phyloP scores from a whole-genome alignment of 2,113 vertebrate genomes.

The Lates calcarifer region DNA sequence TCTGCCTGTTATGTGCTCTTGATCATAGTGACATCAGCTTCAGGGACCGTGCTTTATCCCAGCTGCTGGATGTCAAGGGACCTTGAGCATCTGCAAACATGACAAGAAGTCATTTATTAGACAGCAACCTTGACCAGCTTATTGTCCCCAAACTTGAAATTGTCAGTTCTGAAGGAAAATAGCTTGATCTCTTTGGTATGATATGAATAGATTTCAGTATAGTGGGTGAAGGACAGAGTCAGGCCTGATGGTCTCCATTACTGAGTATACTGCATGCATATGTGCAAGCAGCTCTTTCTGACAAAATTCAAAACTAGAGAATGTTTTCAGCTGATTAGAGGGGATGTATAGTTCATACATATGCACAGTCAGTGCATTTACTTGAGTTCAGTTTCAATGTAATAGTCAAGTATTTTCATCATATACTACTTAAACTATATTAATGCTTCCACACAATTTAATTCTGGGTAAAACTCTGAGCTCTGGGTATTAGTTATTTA shows the following conservation, averaged over 20 bases:
- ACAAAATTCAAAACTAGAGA: slow-evolving; percentile 17
- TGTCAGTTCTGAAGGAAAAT: slow-evolving; percentile 56
- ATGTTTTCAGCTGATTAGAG: background rate
- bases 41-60: slow-evolving; percentile 37
- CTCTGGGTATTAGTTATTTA: background rate
- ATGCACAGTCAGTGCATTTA: no score
- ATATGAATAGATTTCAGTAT: slow-evolving; percentile 53
- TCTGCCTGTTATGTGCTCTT: slow-evolving; percentile 54
- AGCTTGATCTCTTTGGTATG: slow-evolving; percentile 49
- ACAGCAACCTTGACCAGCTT: slow-evolving; percentile 76
- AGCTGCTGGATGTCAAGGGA: slow-evolving; percentile 62
- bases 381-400: background rate
- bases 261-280: background rate
- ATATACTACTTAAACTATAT: background rate
- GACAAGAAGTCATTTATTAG: slow-evolving; percentile 80
- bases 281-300: slow-evolving; percentile 5
- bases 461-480: background rate
- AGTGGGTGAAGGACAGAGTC: slow-evolving; percentile 62
- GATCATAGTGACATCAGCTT: slow-evolving; percentile 63
- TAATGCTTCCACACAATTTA: background rate
- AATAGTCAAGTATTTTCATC: background rate
- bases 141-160: slow-evolving; percentile 68
- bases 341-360: background rate
- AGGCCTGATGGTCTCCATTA: slow-evolving; percentile 37
- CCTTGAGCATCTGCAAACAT: slow-evolving; percentile 75